Evolutionary conservation across 2,888 invertebrate species (phyloP), one percentile per base, ranked within the genome.

Genomic region (Thera britannica): DNA sequence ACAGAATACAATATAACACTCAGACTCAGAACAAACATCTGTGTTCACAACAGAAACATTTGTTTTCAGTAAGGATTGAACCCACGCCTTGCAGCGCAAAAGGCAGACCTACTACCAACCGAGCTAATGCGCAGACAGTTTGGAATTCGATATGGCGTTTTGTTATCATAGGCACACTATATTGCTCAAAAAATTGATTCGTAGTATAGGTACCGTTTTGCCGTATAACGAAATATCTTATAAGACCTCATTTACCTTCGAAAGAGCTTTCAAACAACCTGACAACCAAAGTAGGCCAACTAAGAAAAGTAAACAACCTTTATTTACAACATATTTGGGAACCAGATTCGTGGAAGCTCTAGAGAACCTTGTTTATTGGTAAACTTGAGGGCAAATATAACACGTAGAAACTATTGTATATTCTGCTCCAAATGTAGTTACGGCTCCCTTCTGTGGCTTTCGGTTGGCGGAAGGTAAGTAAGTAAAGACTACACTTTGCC

Each of bases 401-500:
- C 48, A 57, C 60, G 44, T 51, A 62, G 4, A n/a, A 36, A 59
- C 65, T 58, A 3, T 46, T 38, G 12, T 6, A 3, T 63, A 66
- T 23, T 57, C 69, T 57, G 51, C 23, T 36, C 48, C 46, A 44
- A 46, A 46, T 9, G 51, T 48, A 38, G 58, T 51, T 44, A 48
- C 60, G 41, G 35, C 48, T 44, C 34, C 56, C 34, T 35, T 56
- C 59, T 60, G 49, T 56, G 65, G 56, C 36, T 65, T 65, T 65
- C 49, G 60, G 36, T 58, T 12, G 52, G n/a, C 38, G 44, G 46
- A 58, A 49, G 41, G 11, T 60, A 60, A 1, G 23, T 23, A 23
- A 23, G 57, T 52, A 55, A 44, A 54, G 52, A 49, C 44, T 55
- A 62, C 52, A 67, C 63, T 68, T 60, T 77, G 77, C 84, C 55